Base-by-base conservation (phyloP, 2,888 invertebrate genomes). In the Atherix ibis region DNA sequence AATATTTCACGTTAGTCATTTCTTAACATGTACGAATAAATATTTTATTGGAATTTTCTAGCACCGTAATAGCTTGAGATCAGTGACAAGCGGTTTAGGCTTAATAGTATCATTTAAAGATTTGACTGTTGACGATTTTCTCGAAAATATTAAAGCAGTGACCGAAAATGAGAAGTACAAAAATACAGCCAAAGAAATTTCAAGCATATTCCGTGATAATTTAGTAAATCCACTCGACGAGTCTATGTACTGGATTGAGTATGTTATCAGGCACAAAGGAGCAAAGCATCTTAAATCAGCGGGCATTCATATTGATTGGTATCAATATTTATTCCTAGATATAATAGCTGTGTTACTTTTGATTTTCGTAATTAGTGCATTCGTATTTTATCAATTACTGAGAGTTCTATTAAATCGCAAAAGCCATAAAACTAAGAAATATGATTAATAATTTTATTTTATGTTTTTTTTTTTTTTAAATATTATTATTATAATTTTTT, bases 221-320 rank as follows among this genome's bases (percentile, higher is more conserved):
- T 66, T 67, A 0, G 52, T 67, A 38, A 61, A 64, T 35, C 67
- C 73, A 2, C 47, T 70, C 46, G 67, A 71, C 3, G 68, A 68
- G 28, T 69, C 72, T 9, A 60, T 66, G 31, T 73, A 63, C 50
- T 73, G 72, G 72, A 64, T 71, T 22, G 73, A 73, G 48, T 70
- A 72, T 50, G 62, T 70, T 1, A 62, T 55, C 5, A 48, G 60
- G 27, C 54, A 65, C 41, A 51, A 57, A 4, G 63, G 62, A 1
- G 63, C 64, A 0, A 40, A 45, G 2, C 53, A 60, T 34, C 44
- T 65, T 17, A 60, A 59, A 36, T 62, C 63, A 0, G 46, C 57
- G 5, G 56, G 58, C 2, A 45, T 59, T 5, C 50, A 60, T 34
- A 47, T 67, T 38, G 50, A 52, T 4, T 57, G 62, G 42, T 55